These are phyloP conservation scores for Epinotia nisella DNA, from an alignment of 2,888 invertebrate species.

Conservation along the genomic window DNA sequence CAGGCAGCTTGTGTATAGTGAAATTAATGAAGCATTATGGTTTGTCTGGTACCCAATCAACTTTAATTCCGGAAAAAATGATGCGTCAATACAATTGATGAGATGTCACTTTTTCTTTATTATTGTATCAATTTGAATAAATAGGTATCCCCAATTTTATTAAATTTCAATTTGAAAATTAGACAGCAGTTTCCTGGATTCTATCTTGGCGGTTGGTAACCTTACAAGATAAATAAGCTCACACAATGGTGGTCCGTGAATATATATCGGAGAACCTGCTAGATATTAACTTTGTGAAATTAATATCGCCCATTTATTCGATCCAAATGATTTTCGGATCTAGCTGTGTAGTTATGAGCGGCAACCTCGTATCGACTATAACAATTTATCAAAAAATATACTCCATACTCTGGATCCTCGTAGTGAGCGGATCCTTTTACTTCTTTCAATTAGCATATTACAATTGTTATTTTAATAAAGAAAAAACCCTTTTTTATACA, in stretches of 20 bases:
- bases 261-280: constrained; percentile 44
- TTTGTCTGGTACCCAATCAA: background rate
- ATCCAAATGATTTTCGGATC: constrained; percentile 52
- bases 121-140: constrained; percentile 15
- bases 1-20: too few relatives aligned
- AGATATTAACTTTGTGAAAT: constrained; percentile 51
- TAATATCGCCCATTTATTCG: constrained; percentile 51
- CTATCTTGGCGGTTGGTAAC: background rate
- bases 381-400: constrained; percentile 51
- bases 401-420: constrained; percentile 50
- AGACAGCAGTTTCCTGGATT: background rate
- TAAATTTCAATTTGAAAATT: background rate
- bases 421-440: constrained; percentile 47
- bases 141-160: constrained; percentile 3
- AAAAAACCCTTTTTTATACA: constrained; percentile 36
- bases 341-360: constrained; percentile 50
- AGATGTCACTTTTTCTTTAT: background rate
- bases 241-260: constrained; percentile 25
- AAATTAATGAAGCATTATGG: too few relatives aligned
- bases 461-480: constrained; percentile 36
- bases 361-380: constrained; percentile 47
- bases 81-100: constrained; percentile 1
- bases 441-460: constrained; percentile 49
- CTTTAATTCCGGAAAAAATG: background rate
- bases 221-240: background rate